phyloP scores from a whole-genome alignment of 2,888 invertebrate genomes.

The Meandrusa payeni region DNA sequence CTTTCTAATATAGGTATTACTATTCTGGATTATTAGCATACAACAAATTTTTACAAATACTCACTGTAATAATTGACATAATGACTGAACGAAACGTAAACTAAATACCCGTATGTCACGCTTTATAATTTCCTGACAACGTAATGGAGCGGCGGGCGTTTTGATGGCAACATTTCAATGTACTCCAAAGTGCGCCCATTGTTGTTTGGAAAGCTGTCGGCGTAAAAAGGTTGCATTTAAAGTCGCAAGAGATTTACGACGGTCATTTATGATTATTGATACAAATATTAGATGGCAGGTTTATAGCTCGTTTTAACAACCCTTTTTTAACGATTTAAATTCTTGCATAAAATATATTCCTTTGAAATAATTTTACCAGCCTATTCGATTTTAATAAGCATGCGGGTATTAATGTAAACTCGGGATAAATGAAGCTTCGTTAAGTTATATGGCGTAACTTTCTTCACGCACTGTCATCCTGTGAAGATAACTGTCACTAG shows the following conservation, averaged over 20 bases:
- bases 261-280: constrained; percentile 9
- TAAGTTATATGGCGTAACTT: too few relatives aligned
- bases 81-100: constrained; percentile 4
- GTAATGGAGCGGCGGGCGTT: constrained; percentile 14
- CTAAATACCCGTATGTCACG: constrained; percentile 16
- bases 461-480: too few relatives aligned
- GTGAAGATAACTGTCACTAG: too few relatives aligned
- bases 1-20: too few relatives aligned
- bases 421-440: too few relatives aligned
- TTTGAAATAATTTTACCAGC: too few relatives aligned
- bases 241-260: constrained; percentile 16
- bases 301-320: constrained; percentile 6
- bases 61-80: constrained; percentile 7
- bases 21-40: too few relatives aligned
- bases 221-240: constrained; percentile 18
- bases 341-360: too few relatives aligned
- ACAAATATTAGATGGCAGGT: constrained; percentile 10
- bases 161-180: constrained; percentile 26
- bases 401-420: too few relatives aligned
- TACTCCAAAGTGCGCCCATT: constrained; percentile 24
- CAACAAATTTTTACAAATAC: neutral
- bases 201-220: constrained; percentile 22
- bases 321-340: too few relatives aligned
- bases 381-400: too few relatives aligned
- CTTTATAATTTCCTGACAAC: constrained; percentile 12